Evolutionary conservation across 2,113 vertebrate genomes (phyloP).

Genomic region (Pluvialis apricaria): DNA sequence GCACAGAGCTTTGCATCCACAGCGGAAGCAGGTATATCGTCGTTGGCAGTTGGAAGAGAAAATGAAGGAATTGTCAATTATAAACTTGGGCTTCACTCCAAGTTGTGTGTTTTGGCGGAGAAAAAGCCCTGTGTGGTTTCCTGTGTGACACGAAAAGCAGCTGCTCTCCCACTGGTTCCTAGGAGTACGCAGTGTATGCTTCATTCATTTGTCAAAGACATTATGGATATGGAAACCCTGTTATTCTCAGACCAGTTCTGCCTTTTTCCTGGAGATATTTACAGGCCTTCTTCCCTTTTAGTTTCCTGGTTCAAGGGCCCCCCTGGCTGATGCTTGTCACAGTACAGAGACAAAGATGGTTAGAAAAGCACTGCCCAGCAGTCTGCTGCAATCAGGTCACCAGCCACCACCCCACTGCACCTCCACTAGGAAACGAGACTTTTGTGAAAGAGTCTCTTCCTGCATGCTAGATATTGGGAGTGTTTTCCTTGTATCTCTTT

Average conservation of each 20-base stretch:
- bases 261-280: not conserved
- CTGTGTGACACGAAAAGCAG: not conserved
- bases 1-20: not conserved
- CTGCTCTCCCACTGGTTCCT: not conserved
- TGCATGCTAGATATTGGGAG: not conserved
- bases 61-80: not conserved
- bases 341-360: not conserved
- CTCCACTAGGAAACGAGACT: not conserved
- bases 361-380: not conserved
- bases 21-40: not conserved
- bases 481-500: not conserved
- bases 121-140: not conserved
- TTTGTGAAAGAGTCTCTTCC: not conserved
- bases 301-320: not conserved
- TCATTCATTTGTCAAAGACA: not conserved
- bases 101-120: not conserved
- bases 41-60: not conserved
- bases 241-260: not conserved
- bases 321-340: not conserved
- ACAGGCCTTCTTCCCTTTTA: not conserved
- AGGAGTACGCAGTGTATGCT: no score
- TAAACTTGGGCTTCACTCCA: not conserved
- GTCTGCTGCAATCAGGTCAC: not conserved
- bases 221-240: not conserved
- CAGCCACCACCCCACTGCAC: not conserved